A percentile compares a stretch with the other conserved stretches of the same genome.
phyloP scores from a whole-genome alignment of 2,888 invertebrate genomes.

The Plusia festucae region DNA sequence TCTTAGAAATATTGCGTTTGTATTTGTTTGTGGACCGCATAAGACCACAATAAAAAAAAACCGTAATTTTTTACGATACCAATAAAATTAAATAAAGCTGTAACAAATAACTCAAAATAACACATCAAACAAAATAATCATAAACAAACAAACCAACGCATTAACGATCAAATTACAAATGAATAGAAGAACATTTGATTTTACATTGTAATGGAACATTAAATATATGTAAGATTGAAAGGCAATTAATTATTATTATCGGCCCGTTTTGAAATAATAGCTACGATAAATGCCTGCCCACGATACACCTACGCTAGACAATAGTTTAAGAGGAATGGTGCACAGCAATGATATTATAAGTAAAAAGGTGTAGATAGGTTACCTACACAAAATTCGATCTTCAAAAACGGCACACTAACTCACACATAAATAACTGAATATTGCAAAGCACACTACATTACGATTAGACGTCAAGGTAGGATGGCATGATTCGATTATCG shows the following conservation, averaged over 20 bases:
- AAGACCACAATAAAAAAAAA: no score
- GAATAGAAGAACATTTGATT: conserved; percentile 43
- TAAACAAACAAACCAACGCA: conserved; percentile 36
- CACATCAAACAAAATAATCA: conserved; percentile 20
- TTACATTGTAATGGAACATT: conserved; percentile 49
- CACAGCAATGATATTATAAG: no score
- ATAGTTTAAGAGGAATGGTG: conserved; percentile 41
- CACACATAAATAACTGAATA: no score
- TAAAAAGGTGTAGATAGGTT: no score
- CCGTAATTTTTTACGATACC: neutral
- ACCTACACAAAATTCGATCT: no score
- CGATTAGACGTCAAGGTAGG: no score
- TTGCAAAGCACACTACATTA: no score
- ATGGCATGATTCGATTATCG: no score
- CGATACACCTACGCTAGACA: conserved; percentile 64
- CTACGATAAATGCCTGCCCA: conserved; percentile 67
- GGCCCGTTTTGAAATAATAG: conserved; percentile 56
- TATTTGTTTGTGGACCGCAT: no score
- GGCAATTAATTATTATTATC: conserved; percentile 53
- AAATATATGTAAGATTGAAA: conserved; percentile 44
- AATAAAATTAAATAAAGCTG: neutral
- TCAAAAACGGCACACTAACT: no score
- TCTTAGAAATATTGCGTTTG: no score
- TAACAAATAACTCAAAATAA: neutral
- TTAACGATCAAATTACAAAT: conserved; percentile 30